Percentiles rank a stretch among this genome's conserved stretches.
Conservation (phyloP, 2,888 invertebrate genomes). For the Urechis unicinctus region DNA sequence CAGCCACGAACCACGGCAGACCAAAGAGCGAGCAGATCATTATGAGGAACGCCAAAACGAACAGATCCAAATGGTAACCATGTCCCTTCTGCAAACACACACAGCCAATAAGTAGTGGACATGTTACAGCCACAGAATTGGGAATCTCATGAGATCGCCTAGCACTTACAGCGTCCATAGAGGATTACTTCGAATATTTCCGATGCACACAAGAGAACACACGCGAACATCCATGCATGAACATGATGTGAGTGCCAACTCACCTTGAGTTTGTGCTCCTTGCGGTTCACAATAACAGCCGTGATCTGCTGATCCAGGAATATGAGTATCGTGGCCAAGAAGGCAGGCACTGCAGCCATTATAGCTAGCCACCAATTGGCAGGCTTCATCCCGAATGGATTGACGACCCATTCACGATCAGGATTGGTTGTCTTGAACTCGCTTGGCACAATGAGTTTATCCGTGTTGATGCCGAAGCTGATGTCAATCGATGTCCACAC, state of each 20-base stretch:
- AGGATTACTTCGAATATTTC: no score
- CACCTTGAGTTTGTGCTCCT: conserved; percentile 91
- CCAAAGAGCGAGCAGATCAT: conserved; percentile 86
- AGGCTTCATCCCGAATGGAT: conserved; percentile 25
- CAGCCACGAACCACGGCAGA: conserved; percentile 76
- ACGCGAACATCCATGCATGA: no score
- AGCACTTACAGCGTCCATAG: no score
- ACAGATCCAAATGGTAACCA: conserved; percentile 91
- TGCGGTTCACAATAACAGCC: conserved; percentile 94
- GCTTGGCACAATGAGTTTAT: conserved; percentile 75
- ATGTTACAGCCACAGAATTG: neutral
- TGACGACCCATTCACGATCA: conserved; percentile 36
- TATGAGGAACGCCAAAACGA: conserved; percentile 80
- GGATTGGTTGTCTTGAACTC: conserved; percentile 58
- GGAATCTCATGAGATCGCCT: no score
- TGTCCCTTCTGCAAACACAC: conserved; percentile 71
- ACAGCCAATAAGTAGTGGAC: neutral
- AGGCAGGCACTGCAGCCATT: conserved; percentile 80
- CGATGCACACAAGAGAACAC: no score
- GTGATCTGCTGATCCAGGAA: conserved; percentile 99
- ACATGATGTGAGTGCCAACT: no score
- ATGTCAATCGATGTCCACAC: conserved; percentile 80
- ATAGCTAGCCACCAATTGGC: conserved; percentile 67
- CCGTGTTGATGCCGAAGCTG: conserved; percentile 75
- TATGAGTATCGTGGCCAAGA: conserved; percentile 90